Evolutionary conservation across 2,888 invertebrate genomes (phyloP), one percentile per base, ranked within the genome.

Genomic region (Sminthurides aquaticus): DNA sequence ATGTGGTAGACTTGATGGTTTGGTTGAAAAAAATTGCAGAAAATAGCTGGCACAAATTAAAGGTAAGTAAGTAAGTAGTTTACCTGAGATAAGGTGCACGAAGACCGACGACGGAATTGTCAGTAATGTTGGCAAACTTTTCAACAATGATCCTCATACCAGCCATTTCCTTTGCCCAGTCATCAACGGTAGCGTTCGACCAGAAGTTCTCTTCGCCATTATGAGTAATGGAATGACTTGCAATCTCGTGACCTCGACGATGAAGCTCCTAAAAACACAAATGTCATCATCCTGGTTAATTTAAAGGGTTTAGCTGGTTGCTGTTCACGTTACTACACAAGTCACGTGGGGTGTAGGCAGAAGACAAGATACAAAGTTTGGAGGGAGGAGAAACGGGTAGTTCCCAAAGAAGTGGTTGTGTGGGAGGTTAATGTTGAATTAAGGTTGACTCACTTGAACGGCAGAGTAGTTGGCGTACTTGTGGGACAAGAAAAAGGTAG

Each of bases 141-240:
- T 93, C 92, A 67, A 87, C 86, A 77, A 93, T 91, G 72, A 91
- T 89, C 75, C 93, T 85, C 88, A 90, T 91, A 67, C 93, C 93
- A 49, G 91, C 91, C 92, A 93, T 93, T 81, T 93, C 93, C 78
- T 91, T 91, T 61, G 91, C 91, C 93, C 93, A 94, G 79, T 89
- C 91, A 76, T 90, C 92, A 20, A 91, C 91, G 11, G 90, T 87
- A 15, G 92, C 92, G 77, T 91, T 90, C 73, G 91, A 91, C 93
- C 93, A 94, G 84, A 91, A 93, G 58, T 86, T 86, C 79, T 92
- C 92, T 75, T 92, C 91, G 74, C 91, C 88, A 76, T 92, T 93
- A 80, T 94, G 93, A 88, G 91, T 91, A 80, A 94, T 91, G 52
- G 93, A 93, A 79, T 93, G 93, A 61, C 91, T 91, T 61, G 93